phyloP scores from a whole-genome alignment of 2,797 vertebrate species.

The Enteromius trimaculatus region DNA sequence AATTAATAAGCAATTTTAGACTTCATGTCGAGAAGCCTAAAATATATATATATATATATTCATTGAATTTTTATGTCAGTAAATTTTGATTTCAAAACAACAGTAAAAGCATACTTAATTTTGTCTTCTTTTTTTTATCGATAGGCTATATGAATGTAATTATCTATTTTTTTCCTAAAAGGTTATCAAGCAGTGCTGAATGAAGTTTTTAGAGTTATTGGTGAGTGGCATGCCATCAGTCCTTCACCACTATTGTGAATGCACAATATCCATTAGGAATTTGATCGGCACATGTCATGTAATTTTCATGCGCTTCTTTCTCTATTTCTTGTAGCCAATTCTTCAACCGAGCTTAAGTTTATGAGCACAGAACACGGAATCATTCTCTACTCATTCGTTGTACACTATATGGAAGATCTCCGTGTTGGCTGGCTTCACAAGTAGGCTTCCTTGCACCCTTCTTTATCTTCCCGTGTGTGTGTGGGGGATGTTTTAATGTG shows the following conservation, averaged over 20 bases:
- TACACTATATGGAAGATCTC: slow-evolving; percentile 88
- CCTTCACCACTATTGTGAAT: slow-evolving; percentile 47
- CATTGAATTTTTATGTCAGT: not conserved
- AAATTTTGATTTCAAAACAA: not conserved
- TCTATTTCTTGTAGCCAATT: slow-evolving; percentile 80
- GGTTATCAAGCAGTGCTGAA: slow-evolving; percentile 93
- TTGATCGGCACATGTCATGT: not conserved
- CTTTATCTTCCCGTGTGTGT: not conserved
- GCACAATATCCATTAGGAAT: slow-evolving; percentile 11
- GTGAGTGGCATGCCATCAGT: slow-evolving; percentile 75
- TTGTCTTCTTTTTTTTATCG: not conserved
- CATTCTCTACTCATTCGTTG: slow-evolving; percentile 86
- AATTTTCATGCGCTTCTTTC: slow-evolving; percentile 28
- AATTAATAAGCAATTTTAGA: not conserved
- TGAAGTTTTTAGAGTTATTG: slow-evolving; percentile 93
- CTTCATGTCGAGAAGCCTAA: not conserved
- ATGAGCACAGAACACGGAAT: slow-evolving; percentile 93
- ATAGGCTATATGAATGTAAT: not conserved
- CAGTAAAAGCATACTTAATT: not conserved
- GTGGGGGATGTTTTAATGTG: slow-evolving; percentile 7
- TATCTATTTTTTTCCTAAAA: slow-evolving; percentile 70
- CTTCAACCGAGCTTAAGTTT: slow-evolving; percentile 87
- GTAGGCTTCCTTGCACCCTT: slow-evolving; percentile 73
- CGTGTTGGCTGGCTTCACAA: slow-evolving; percentile 91
- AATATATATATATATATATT: not conserved